Base-by-base conservation (phyloP, 2,797 vertebrate species). In the Cryptoprocta ferox region DNA sequence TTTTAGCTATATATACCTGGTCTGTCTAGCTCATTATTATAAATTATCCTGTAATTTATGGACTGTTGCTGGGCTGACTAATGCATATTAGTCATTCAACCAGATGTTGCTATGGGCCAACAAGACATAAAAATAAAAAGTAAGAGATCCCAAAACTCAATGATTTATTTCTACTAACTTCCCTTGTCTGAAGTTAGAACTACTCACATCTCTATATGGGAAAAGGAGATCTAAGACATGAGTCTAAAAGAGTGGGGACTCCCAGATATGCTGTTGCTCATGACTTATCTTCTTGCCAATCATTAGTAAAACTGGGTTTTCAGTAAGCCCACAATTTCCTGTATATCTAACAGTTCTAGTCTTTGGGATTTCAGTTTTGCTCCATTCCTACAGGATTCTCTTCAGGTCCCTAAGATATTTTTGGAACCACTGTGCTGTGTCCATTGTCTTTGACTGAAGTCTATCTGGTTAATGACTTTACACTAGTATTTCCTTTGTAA, bases 21-120 rank as follows among this genome's bases (percentile, higher is more conserved):
- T 50, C 85, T 35, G 1, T 32, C 24, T 73, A 89, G 18, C 42
- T 80, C 79, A 59, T 89, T 83, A 79, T 42, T 65, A 35, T 50
- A 83, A 82, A 93, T 87, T 71, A 78, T 56, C 42, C 75, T 78
- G 19, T 35, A 95, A 81, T 87, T 82, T 82, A 37, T 82, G 48
- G 19, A 12, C 6, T 53, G 19, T 21, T 75, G 35, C 10, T 68
- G 19, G 21, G 48, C 12, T 91, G 35, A 85, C 63, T 87, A 87
- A 71, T 37, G 61, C 19, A 81, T 16, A 78, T 24, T n/a, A 66
- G 28, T 81, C 19, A 82, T 71, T 81, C 87, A 50, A 82, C 6
- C 61, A 81, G 14, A 63, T 15, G 68, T 19, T 19, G 28, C 39
- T 76, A 24, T 59, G 2, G 19, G 15, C 19, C 45, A 87, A 56